These are phyloP conservation scores for Anoncus sp. DNA, from an alignment of 2,888 invertebrate genomes.

Conservation along the genomic window DNA sequence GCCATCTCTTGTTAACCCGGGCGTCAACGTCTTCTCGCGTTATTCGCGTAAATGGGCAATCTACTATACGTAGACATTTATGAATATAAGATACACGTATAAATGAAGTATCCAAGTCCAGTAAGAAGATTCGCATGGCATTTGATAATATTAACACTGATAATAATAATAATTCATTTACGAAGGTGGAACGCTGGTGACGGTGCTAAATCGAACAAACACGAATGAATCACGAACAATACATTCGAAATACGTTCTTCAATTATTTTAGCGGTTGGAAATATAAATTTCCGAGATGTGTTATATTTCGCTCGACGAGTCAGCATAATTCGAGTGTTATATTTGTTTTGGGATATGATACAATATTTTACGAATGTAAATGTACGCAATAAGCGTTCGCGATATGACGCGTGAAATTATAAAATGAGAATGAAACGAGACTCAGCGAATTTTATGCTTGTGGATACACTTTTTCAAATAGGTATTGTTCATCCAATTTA, in stretches of 20 bases:
- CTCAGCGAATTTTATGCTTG: background rate
- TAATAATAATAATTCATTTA: background rate
- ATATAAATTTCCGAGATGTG: constrained; percentile 13
- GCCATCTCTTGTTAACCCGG: constrained; percentile 65
- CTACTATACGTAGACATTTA: constrained; percentile 22
- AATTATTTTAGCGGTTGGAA: constrained; percentile 9
- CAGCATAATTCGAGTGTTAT: background rate
- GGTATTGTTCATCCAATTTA: background rate
- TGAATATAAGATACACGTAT: background rate
- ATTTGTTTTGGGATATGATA: constrained; percentile 11
- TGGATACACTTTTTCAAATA: background rate
- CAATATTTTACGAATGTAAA: constrained; percentile 2
- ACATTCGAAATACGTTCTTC: too few relatives aligned
- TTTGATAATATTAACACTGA: background rate
- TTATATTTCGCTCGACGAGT: constrained; percentile 24
- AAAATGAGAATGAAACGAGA: background rate
- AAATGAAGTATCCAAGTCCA: too few relatives aligned
- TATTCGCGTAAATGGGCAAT: constrained; percentile 39
- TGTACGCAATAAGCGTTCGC: constrained; percentile 11
- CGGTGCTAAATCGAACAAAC: constrained; percentile 4
- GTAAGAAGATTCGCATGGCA: background rate
- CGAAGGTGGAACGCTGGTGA: background rate
- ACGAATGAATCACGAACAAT: background rate
- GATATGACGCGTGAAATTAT: background rate
- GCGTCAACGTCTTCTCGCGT: constrained; percentile 60